A percentile compares a stretch with the other conserved stretches of the same genome.
Conservation (phyloP, 2,888 invertebrate species). For the Sericinus montela region DNA sequence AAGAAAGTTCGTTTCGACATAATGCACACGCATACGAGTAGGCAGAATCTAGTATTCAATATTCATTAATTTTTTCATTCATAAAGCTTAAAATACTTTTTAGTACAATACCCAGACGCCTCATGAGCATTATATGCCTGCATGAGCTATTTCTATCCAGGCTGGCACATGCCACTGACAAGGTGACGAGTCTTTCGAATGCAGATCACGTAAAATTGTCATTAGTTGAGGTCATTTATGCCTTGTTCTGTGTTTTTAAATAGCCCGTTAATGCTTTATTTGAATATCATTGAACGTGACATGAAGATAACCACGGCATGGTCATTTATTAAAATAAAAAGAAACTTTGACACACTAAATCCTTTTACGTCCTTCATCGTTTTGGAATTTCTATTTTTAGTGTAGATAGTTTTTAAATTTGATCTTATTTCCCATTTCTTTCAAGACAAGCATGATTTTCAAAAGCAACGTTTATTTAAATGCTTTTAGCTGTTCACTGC, state of each 20-base stretch:
- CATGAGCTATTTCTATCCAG: conserved; percentile 4
- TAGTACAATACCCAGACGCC: neutral
- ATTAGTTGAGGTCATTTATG: conserved; percentile 14
- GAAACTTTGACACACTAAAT: conserved; percentile 1
- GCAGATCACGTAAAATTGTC: conserved; percentile 14
- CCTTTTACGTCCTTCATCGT: neutral
- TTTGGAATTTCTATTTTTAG: too few species aligned
- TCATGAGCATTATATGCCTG: conserved; percentile 3
- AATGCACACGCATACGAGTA: too few species aligned
- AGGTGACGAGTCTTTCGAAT: conserved; percentile 7
- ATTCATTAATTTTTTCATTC: too few species aligned
- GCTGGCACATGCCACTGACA: conserved; percentile 10
- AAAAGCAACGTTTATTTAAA: too few species aligned
- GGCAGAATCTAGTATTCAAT: too few species aligned
- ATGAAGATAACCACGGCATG: neutral
- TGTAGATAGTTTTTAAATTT: too few species aligned
- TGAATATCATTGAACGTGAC: conserved; percentile 1
- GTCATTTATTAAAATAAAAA: neutral
- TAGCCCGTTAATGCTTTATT: conserved; percentile 5
- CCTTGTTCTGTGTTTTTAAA: neutral
- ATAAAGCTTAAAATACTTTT: too few species aligned
- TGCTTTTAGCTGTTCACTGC: too few species aligned
- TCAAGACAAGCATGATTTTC: too few species aligned
- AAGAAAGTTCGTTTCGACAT: too few species aligned
- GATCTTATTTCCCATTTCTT: too few species aligned